These are phyloP conservation scores for Adineta ricciae DNA, from an alignment of 2,888 invertebrate species.

Conservation along the genomic window DNA sequence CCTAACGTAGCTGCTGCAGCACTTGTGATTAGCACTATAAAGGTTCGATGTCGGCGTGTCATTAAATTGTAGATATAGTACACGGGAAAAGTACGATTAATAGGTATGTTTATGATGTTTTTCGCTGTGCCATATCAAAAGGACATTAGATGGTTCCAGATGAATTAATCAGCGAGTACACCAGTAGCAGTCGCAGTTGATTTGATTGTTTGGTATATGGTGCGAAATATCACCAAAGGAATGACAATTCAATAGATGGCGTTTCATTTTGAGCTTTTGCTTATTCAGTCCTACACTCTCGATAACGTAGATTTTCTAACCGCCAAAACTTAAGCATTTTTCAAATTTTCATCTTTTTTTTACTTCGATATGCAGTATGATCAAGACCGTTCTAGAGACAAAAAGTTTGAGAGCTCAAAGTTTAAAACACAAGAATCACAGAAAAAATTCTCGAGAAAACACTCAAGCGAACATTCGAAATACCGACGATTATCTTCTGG, in stretches of 20 bases:
- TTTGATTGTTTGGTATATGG: too few species aligned
- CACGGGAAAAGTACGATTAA: too few species aligned
- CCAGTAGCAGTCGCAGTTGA: too few species aligned
- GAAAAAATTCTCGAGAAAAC: not conserved
- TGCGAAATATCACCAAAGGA: not conserved
- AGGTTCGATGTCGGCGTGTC: not conserved
- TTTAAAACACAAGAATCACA: not conserved
- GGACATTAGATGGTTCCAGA: too few species aligned
- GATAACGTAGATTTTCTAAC: too few species aligned
- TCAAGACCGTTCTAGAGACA: not conserved
- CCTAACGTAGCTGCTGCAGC: not conserved
- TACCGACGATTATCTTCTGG: not conserved
- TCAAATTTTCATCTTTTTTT: too few species aligned
- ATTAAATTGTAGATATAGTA: not conserved
- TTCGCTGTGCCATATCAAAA: too few species aligned
- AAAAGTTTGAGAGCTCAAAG: not conserved
- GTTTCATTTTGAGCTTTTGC: not conserved
- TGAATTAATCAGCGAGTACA: too few species aligned
- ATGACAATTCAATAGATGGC: not conserved
- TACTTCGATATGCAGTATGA: not conserved
- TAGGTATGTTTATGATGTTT: too few species aligned
- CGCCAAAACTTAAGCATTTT: too few species aligned
- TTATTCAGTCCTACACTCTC: not conserved
- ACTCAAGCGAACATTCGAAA: not conserved
- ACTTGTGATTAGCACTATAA: not conserved